These are phyloP conservation scores for Ophonus ardosiacus DNA, from an alignment of 2,888 invertebrate species.

Conservation along the genomic window DNA sequence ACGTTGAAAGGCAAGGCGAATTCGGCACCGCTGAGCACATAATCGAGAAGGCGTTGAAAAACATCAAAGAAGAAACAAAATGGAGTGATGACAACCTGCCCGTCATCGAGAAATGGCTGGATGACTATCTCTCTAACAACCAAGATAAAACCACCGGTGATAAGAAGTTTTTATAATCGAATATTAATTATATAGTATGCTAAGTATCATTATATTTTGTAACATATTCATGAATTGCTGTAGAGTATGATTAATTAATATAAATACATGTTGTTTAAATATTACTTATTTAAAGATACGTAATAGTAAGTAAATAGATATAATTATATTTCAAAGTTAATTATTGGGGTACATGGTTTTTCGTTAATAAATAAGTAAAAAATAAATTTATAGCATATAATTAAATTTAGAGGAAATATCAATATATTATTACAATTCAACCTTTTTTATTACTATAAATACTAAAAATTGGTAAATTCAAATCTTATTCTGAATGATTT, in stretches of 20 bases:
- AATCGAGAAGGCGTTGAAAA: constrained; percentile 84
- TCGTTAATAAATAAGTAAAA: constrained; percentile 33
- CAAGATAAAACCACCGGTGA: constrained; percentile 64
- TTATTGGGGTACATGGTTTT: constrained; percentile 12
- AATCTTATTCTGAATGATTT: too few species aligned
- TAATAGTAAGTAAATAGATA: constrained; percentile 43
- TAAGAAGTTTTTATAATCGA: constrained; percentile 60
- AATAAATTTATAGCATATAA: neutral
- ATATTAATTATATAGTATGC: constrained; percentile 19
- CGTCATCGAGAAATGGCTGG: constrained; percentile 85
- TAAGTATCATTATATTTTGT: constrained; percentile 54
- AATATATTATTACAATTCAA: too few species aligned
- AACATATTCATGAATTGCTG: constrained; percentile 45
- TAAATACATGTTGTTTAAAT: constrained; percentile 30
- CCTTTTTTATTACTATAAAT: too few species aligned
- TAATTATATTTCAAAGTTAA: constrained; percentile 5
- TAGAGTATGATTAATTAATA: constrained; percentile 13
- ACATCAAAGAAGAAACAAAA: constrained; percentile 85
- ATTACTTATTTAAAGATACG: constrained; percentile 51
- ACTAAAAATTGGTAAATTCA: too few species aligned
- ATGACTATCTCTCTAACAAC: constrained; percentile 76
- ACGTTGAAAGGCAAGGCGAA: constrained; percentile 81
- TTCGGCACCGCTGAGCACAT: constrained; percentile 86
- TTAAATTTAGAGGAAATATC: too few species aligned
- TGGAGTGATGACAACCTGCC: constrained; percentile 88